Evolutionary conservation across 1,140 invertebrate species (phyloP), one percentile per base, ranked within the genome.

Genomic region (Oedothorax gibbosus): DNA sequence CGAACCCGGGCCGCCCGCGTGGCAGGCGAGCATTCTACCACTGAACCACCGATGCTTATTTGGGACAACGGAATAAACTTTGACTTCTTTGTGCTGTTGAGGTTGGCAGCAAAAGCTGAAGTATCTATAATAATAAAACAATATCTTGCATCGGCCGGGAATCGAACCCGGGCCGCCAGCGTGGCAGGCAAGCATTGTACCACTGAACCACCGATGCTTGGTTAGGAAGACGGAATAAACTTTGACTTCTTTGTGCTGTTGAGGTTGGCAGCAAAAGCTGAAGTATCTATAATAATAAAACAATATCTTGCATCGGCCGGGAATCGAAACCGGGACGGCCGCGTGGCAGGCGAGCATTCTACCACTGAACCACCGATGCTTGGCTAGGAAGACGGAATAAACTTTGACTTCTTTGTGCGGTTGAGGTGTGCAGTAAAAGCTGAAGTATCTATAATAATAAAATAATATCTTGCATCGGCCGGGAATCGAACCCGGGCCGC

Each of bases 1-100:
- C 94, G 94, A 95, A 95, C 94, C 94, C 94, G 94, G 94, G 94
- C 92, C 94, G 93, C 94, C 94, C 94, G 94, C 94, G 94, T 95
- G 94, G 94, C 94, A 95, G 94, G 94, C 94, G 94, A 95, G 94
- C 93, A 95, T 95, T 95, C 94, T 95, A 95, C 94, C 95, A 95
- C 94, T 95, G 94, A 95, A 95, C 94, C 94, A 95, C 93, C 94
- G 93, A 92, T 91, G 92, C 91, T 62, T 71, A 60, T 60, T 60
- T 60, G n/a, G n/a, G n/a, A n/a, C n/a, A n/a, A n/a, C n/a, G n/a
- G n/a, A n/a, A n/a, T n/a, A n/a, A n/a, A n/a, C n/a, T n/a, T n/a
- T n/a, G n/a, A n/a, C n/a, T n/a, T n/a, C n/a, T n/a, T n/a, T n/a
- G n/a, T n/a, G n/a, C n/a, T n/a, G n/a, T n/a, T n/a, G n/a, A n/a